Evolutionary conservation across 2,888 invertebrate species (phyloP).

Genomic region (Chrysomela aeneicollis): DNA sequence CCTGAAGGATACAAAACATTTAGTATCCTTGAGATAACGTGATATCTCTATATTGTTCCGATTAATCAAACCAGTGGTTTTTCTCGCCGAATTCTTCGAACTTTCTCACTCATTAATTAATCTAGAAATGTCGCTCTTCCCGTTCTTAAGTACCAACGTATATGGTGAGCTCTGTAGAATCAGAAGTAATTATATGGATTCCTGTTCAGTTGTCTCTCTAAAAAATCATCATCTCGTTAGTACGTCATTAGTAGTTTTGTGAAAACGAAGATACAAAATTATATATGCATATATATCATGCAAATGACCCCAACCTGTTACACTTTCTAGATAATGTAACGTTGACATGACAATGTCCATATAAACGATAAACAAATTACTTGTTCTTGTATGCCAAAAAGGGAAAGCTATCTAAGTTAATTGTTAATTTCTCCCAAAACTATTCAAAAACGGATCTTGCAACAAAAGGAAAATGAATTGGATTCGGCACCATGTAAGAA

Average conservation of each 20-base stretch:
- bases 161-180: background rate
- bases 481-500: constrained; percentile 12
- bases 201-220: background rate
- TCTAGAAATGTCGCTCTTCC: background rate
- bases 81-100: background rate
- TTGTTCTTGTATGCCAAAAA: constrained; percentile 20
- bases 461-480: constrained; percentile 7
- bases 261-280: constrained; percentile 27
- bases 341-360: constrained; percentile 29
- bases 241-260: constrained; percentile 26
- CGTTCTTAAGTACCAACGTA: background rate
- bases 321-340: constrained; percentile 32
- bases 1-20: background rate
- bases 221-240: constrained; percentile 20
- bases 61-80: background rate
- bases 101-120: constrained; percentile 5
- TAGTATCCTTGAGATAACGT: background rate
- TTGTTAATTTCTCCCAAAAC: constrained; percentile 30
- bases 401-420: constrained; percentile 22
- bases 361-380: constrained; percentile 24
- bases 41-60: background rate
- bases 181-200: background rate
- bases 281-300: constrained; percentile 23
- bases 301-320: constrained; percentile 28
- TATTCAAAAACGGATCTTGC: constrained; percentile 20